phyloP scores from a whole-genome alignment of 2,113 vertebrate genomes.

The Gallinago undulata region DNA sequence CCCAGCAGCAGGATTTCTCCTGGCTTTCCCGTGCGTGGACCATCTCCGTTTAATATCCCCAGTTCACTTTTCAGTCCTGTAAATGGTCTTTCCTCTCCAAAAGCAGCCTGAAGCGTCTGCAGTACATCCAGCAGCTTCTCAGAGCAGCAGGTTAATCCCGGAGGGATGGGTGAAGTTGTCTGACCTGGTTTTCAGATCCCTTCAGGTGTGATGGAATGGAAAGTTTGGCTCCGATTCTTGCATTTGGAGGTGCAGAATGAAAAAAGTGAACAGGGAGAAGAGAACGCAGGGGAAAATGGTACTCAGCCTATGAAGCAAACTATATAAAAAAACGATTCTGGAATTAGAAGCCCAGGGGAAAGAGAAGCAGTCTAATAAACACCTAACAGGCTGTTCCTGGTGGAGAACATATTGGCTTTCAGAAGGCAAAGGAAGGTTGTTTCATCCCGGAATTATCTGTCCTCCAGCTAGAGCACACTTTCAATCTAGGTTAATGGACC shows the following conservation, averaged over 20 bases:
- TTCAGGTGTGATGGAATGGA: not conserved
- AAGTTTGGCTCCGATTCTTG: not conserved
- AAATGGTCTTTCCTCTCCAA: not conserved
- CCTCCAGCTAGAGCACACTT: not conserved
- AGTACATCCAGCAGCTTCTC: not conserved
- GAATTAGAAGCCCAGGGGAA: not conserved
- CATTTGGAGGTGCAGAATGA: not conserved
- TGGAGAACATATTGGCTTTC: not conserved
- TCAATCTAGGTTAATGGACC: not conserved
- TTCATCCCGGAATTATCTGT: not conserved
- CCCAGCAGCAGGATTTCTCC: not conserved
- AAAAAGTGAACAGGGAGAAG: not conserved
- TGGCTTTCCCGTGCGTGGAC: not conserved
- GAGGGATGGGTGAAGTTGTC: not conserved
- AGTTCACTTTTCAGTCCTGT: not conserved
- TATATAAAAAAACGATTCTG: not conserved
- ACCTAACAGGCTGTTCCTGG: not conserved
- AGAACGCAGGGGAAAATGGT: not conserved
- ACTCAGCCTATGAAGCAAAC: not conserved
- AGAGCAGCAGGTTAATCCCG: not conserved
- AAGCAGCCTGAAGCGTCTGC: not conserved
- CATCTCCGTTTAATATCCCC: not conserved
- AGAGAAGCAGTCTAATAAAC: not conserved
- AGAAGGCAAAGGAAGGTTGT: not conserved
- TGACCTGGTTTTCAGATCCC: not conserved